phyloP scores from a whole-genome alignment of 2,888 invertebrate genomes.

The Strigamia maritima region DNA sequence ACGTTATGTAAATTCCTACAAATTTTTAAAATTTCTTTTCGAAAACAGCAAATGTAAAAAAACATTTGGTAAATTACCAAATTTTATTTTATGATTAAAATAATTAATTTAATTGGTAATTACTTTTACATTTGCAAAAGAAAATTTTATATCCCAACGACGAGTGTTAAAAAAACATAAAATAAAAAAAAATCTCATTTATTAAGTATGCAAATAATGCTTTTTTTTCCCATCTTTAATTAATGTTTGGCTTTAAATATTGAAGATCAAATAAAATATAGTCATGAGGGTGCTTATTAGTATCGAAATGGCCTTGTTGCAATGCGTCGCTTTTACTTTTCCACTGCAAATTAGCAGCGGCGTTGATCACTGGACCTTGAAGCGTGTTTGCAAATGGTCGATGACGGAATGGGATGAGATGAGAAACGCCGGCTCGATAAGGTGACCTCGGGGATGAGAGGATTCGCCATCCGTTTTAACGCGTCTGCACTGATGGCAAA shows the following conservation, averaged over 20 bases:
- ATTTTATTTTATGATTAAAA: no score
- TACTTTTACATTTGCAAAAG: no score
- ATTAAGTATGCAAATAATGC: background rate
- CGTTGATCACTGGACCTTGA: conserved; percentile 26
- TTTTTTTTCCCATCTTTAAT: background rate
- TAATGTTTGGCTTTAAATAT: background rate
- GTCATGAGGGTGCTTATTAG: background rate
- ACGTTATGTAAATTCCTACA: no score
- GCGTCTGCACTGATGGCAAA: background rate
- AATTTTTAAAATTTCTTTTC: no score
- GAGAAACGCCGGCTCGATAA: conserved; percentile 19
- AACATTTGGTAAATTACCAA: no score
- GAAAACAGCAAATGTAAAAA: no score
- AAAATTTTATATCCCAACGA: no score
- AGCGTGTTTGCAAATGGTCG: conserved; percentile 23
- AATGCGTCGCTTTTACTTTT: background rate
- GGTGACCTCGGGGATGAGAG: background rate
- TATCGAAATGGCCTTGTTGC: background rate
- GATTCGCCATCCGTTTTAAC: background rate
- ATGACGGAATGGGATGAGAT: conserved; percentile 21
- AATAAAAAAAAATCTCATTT: background rate
- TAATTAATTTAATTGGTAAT: no score
- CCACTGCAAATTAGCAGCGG: background rate
- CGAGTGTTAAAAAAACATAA: background rate
- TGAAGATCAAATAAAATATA: background rate